phyloP scores from a whole-genome alignment of 2,888 invertebrate species.

The Acronicta aceris region DNA sequence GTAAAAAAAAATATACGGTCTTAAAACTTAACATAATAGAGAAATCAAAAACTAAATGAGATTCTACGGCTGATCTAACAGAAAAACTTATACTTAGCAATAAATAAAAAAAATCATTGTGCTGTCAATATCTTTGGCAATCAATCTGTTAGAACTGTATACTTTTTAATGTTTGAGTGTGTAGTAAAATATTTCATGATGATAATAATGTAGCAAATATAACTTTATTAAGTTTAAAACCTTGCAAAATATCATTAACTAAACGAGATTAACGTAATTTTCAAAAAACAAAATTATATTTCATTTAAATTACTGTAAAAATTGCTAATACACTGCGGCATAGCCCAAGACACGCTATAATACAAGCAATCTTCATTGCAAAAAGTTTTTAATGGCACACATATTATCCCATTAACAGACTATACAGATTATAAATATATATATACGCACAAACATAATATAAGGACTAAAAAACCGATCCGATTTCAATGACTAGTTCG shows the following conservation, averaged over 20 bases:
- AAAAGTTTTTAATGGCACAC: constrained; percentile 16
- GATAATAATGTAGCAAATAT: too few species aligned
- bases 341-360: constrained; percentile 7
- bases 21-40: constrained; percentile 56
- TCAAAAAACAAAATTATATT: too few species aligned
- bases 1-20: constrained; percentile 21
- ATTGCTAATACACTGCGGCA: background rate
- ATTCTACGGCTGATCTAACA: constrained; percentile 76
- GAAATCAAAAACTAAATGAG: constrained; percentile 69
- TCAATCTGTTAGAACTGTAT: constrained; percentile 23
- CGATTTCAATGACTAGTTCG: constrained; percentile 81
- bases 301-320: background rate
- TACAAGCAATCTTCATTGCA: constrained; percentile 34
- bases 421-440: constrained; percentile 11
- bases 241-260: too few species aligned
- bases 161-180: constrained; percentile 1
- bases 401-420: constrained; percentile 6
- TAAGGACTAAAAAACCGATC: constrained; percentile 21
- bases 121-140: constrained; percentile 61
- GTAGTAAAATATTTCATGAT: background rate
- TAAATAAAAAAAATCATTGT: constrained; percentile 73
- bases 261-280: too few species aligned
- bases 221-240: too few species aligned
- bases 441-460: constrained; percentile 29
- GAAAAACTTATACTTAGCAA: constrained; percentile 62